Conservation (phyloP, 92 coral and sea anemone species). For the Palythoa caribaeorum region DNA sequence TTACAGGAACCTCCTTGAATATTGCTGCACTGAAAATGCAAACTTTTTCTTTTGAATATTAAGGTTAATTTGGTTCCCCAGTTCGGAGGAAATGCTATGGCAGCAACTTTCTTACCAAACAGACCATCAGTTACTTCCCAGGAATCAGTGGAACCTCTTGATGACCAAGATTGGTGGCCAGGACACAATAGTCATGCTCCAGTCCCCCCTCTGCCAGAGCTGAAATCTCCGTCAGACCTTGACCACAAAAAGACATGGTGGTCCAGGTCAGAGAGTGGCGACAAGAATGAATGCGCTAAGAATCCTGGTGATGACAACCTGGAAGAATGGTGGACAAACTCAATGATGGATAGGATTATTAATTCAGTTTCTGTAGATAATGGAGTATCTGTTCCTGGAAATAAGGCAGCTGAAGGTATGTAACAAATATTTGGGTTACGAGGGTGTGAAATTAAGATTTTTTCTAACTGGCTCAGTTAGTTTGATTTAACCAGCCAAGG, state of each 20-base stretch:
- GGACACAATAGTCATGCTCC: constrained; percentile 65
- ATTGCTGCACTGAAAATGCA: not conserved
- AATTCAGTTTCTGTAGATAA: constrained; percentile 36
- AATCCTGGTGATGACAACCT: constrained; percentile 30
- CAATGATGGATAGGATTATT: constrained; percentile 35
- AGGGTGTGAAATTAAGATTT: too few species aligned
- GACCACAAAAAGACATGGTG: constrained; percentile 63
- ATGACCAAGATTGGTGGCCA: constrained; percentile 82
- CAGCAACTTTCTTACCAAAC: constrained; percentile 51
- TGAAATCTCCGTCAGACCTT: constrained; percentile 74
- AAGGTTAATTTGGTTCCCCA: not conserved
- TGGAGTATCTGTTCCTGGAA: not conserved
- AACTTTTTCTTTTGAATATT: not conserved
- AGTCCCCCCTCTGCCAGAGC: constrained; percentile 79
- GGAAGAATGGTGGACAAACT: constrained; percentile 36
- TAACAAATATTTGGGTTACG: not conserved
- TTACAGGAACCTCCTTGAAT: not conserved
- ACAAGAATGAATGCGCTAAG: constrained; percentile 19
- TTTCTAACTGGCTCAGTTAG: too few species aligned
- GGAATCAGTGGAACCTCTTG: constrained; percentile 48
- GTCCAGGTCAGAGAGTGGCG: constrained; percentile 50
- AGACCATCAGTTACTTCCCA: constrained; percentile 49
- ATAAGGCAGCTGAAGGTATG: constrained; percentile 12
- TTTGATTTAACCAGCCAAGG: too few species aligned
- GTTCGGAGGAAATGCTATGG: not conserved